Conservation (phyloP, 2,797 vertebrate genomes). For the Scolopax rusticola region DNA sequence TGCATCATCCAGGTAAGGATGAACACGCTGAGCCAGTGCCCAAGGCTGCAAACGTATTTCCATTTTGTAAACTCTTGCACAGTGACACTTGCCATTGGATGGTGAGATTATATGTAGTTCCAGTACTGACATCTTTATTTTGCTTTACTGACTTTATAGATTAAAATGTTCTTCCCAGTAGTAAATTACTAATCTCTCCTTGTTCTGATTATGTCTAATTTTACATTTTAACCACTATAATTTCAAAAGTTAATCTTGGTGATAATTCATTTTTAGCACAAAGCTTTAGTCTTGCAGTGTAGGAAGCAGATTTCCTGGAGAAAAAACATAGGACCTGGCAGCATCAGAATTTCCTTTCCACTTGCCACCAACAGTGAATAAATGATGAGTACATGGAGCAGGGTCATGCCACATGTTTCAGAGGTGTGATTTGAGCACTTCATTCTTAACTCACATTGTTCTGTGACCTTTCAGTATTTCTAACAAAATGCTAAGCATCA, state of each 20-base stretch:
- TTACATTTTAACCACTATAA: slow-evolving; percentile 26
- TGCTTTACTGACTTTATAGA: not conserved
- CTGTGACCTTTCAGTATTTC: not conserved
- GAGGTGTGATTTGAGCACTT: not conserved
- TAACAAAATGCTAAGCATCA: not conserved
- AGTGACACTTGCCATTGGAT: not conserved
- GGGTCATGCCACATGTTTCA: not conserved
- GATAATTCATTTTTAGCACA: slow-evolving; percentile 34
- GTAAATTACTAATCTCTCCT: not conserved
- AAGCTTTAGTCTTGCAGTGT: not conserved
- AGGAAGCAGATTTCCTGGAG: not conserved
- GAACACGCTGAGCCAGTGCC: not conserved
- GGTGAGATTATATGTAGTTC: not conserved
- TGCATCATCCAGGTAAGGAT: not conserved
- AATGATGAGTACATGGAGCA: not conserved
- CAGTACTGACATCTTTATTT: not conserved
- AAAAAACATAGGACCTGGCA: not conserved
- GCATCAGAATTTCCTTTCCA: not conserved
- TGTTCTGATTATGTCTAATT: not conserved
- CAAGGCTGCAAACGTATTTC: not conserved
- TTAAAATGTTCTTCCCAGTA: not conserved
- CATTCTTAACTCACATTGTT: not conserved
- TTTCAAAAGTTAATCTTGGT: not conserved
- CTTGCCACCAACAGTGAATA: not conserved
- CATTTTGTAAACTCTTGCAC: not conserved